A percentile compares a stretch with the other conserved stretches of the same genome.
Evolutionary conservation across 2,113 vertebrate genomes (phyloP).

Genomic region (Regulus satrapa): DNA sequence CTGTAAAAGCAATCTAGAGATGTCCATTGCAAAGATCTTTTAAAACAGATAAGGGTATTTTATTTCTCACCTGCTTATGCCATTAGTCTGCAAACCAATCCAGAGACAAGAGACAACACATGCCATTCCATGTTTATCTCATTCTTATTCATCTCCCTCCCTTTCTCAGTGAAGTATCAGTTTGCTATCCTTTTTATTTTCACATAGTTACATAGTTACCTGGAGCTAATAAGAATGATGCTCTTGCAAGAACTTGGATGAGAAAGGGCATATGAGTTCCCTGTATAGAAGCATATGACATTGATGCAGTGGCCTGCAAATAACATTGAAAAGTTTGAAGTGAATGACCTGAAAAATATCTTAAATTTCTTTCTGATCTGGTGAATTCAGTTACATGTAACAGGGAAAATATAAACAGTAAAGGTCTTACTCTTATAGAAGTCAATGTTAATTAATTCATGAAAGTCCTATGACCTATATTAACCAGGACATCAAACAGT

Average conservation of each 20-base stretch:
- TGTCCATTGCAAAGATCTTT: not conserved
- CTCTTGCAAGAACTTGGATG: not conserved
- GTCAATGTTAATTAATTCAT: constrained; percentile 18
- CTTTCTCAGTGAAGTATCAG: not conserved
- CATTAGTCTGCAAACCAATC: not conserved
- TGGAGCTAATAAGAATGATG: not conserved
- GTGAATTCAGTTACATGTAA: not conserved
- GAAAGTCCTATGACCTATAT: not conserved
- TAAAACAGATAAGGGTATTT: not conserved
- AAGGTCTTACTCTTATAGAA: not conserved
- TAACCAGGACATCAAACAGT: not conserved
- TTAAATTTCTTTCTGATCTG: constrained; percentile 15
- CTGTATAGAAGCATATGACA: not conserved
- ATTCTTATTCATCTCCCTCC: not conserved
- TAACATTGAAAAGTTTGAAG: not conserved
- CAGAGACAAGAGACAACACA: not conserved
- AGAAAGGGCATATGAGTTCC: not conserved
- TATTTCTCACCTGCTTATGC: not conserved
- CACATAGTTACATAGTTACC: not conserved
- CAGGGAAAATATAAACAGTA: not conserved
- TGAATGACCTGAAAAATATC: constrained; percentile 31
- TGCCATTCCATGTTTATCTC: not conserved
- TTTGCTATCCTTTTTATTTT: not conserved
- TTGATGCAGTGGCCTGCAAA: not conserved
- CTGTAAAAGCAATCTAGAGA: not conserved